Conservation (phyloP, 2,113 vertebrate species). For the Microtus pennsylvanicus region DNA sequence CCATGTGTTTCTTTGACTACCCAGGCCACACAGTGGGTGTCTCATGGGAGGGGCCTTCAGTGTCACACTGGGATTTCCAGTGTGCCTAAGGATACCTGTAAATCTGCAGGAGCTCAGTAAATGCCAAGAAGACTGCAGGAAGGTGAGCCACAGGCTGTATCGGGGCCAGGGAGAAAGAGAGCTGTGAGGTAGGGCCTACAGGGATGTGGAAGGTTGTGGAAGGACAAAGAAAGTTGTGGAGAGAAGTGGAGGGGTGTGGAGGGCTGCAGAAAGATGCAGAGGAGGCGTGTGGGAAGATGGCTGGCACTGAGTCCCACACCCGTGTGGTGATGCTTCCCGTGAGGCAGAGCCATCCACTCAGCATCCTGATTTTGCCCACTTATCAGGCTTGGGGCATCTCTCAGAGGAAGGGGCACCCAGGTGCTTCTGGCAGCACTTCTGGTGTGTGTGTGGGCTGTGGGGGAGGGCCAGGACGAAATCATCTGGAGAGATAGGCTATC, state of each 20-base stretch:
- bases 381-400: background rate
- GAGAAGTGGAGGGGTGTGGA: background rate
- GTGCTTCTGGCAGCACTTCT: rapidly evolving
- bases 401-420: rapidly evolving
- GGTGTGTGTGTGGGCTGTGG: background rate
- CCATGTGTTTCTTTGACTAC: background rate
- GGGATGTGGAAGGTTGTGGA: background rate
- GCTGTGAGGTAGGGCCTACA: too few relatives aligned
- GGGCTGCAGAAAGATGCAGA: rapidly evolving
- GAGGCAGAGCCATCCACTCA: too few relatives aligned
- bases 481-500: background rate
- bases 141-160: background rate
- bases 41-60: background rate
- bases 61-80: background rate
- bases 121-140: rapidly evolving
- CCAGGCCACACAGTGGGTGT: background rate
- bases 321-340: background rate
- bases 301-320: background rate
- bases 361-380: background rate
- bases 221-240: too few relatives aligned
- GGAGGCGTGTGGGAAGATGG: background rate
- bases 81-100: background rate
- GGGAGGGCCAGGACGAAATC: rapidly evolving
- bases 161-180: background rate
- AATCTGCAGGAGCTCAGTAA: background rate